Percentiles rank a stretch among this genome's conserved stretches.
phyloP scores from a whole-genome alignment of 2,113 vertebrate species.

The Mormoops blainvillei region DNA sequence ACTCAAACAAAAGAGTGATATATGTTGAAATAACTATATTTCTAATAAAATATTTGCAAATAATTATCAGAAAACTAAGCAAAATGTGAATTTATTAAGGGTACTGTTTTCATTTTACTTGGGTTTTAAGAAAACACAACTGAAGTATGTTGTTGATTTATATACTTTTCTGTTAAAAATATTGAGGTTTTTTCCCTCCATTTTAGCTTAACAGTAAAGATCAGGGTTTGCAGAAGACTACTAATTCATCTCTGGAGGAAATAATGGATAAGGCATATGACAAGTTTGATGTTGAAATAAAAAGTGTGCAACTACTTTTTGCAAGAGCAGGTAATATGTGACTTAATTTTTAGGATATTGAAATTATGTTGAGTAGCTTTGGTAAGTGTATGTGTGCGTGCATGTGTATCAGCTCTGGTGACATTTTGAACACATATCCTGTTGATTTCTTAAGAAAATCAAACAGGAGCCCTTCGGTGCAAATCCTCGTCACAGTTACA shows the following conservation, averaged over 20 bases:
- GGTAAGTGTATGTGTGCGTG: background rate
- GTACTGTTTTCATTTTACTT: background rate
- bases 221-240: slow-evolving; percentile 77
- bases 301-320: slow-evolving; percentile 92
- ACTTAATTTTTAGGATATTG: background rate
- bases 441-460: background rate
- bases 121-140: background rate
- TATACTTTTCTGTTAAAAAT: slow-evolving; percentile 41
- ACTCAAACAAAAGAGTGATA: background rate
- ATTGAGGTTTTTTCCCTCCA: background rate
- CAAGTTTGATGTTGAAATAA: slow-evolving; percentile 90
- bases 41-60: background rate
- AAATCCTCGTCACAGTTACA: background rate
- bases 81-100: background rate
- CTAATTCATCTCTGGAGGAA: slow-evolving; percentile 91
- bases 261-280: slow-evolving; percentile 98
- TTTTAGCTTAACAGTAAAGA: slow-evolving; percentile 89
- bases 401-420: background rate
- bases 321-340: slow-evolving; percentile 89
- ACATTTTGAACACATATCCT: background rate
- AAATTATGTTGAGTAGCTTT: background rate
- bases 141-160: background rate
- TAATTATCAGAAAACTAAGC: background rate
- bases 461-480: background rate
- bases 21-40: background rate